These are phyloP conservation scores for Daktulosphaira vitifoliae DNA, from an alignment of 1,140 invertebrate genomes.

Conservation along the genomic window DNA sequence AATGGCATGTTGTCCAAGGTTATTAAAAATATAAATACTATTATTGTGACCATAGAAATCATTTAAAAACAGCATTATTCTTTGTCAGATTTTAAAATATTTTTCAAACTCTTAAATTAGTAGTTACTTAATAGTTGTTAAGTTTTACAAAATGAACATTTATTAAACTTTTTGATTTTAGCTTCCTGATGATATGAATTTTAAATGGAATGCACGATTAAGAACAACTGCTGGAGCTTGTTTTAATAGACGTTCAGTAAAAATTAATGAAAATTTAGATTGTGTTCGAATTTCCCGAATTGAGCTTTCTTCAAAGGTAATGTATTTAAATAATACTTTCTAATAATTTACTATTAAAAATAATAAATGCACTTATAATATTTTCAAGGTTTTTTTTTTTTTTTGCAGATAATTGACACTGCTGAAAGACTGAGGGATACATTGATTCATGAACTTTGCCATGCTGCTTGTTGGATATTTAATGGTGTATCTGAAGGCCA, in stretches of 20 bases:
- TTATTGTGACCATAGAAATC: too few relatives aligned
- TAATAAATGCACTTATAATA: slow-evolving; percentile 16
- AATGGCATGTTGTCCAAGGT: too few relatives aligned
- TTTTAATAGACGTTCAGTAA: slow-evolving; percentile 45
- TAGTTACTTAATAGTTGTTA: too few relatives aligned
- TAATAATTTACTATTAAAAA: slow-evolving; percentile 18
- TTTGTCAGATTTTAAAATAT: too few relatives aligned
- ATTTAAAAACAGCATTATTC: too few relatives aligned
- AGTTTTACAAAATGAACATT: too few relatives aligned
- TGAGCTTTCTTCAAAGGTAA: slow-evolving; percentile 54
- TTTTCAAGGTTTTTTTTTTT: slow-evolving; percentile 30
- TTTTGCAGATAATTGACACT: slow-evolving; percentile 51
- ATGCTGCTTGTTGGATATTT: slow-evolving; percentile 79
- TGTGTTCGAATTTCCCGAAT: slow-evolving; percentile 46
- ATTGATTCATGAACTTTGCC: slow-evolving; percentile 83
- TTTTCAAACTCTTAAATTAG: too few relatives aligned
- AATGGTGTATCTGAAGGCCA: slow-evolving; percentile 66
- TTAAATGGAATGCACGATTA: slow-evolving; percentile 68
- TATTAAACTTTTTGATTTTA: slow-evolving; percentile 27
- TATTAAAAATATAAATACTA: too few relatives aligned
- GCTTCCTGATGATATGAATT: slow-evolving; percentile 55
- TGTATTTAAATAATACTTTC: slow-evolving; percentile 34
- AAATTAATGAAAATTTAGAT: slow-evolving; percentile 40
- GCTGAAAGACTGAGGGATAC: slow-evolving; percentile 74
- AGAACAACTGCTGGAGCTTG: slow-evolving; percentile 66